These are phyloP conservation scores for Euclidia mi DNA, from an alignment of 2,888 invertebrate species.

Conservation along the genomic window DNA sequence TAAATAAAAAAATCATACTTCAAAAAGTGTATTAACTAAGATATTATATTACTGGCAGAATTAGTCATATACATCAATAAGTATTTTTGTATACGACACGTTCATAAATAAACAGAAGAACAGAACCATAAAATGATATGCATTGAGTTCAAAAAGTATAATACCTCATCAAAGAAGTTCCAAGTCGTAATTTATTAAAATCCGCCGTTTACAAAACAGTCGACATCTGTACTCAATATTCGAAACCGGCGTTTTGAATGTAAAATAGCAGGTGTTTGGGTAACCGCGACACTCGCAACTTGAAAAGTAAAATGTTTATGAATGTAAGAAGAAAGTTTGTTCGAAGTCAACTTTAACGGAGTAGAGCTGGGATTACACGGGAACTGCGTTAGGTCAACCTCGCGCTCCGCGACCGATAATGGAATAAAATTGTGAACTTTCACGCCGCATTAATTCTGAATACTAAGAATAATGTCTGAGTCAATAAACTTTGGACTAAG, in stretches of 20 bases:
- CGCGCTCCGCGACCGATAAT: slow-evolving; percentile 69
- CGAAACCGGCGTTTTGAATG: slow-evolving; percentile 64
- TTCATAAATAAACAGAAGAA: not conserved
- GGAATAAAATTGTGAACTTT: slow-evolving; percentile 79
- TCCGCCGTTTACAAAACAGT: slow-evolving; percentile 29
- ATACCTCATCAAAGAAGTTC: slow-evolving; percentile 22
- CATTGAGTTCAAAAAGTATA: slow-evolving; percentile 18
- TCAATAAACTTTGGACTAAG: slow-evolving; percentile 40
- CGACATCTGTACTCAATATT: slow-evolving; percentile 49
- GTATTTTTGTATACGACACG: not conserved
- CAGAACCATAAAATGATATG: slow-evolving; percentile 11
- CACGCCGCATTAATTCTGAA: slow-evolving; percentile 66
- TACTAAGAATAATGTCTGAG: slow-evolving; percentile 44
- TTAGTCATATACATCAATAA: too few species aligned
- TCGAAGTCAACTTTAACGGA: slow-evolving; percentile 73
- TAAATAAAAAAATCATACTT: too few species aligned
- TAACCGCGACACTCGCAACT: slow-evolving; percentile 60
- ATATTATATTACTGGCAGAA: too few species aligned
- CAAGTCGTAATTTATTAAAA: slow-evolving; percentile 29
- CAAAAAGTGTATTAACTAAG: too few species aligned
- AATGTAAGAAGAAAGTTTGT: slow-evolving; percentile 81
- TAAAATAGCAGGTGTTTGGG: slow-evolving; percentile 72
- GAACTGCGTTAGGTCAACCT: slow-evolving; percentile 84
- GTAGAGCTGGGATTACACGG: slow-evolving; percentile 81
- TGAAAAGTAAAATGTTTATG: slow-evolving; percentile 85